Evolutionary conservation across 2,797 vertebrate species (phyloP).

Genomic region (Sardinella longiceps): DNA sequence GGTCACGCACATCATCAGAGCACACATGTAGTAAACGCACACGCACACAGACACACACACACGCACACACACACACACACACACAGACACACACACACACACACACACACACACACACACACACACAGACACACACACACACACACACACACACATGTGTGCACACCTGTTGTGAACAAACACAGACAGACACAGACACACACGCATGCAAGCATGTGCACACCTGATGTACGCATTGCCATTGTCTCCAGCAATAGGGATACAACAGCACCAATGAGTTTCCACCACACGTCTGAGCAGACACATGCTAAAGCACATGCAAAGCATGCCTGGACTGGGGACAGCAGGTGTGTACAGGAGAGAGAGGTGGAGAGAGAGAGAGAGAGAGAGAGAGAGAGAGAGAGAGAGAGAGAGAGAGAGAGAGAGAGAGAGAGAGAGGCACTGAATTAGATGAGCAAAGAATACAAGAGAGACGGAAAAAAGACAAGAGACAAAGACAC

Average conservation of each 20-base stretch:
- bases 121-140: too few relatives aligned
- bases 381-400: background rate
- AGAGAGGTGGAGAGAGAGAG: background rate
- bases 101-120: too few relatives aligned
- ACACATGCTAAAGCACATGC: background rate
- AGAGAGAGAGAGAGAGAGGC: background rate
- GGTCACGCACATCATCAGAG: background rate
- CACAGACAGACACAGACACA: constrained; percentile 31
- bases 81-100: constrained; percentile 29
- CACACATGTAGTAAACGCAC: constrained; percentile 8
- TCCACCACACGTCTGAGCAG: background rate
- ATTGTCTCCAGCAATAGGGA: too few relatives aligned
- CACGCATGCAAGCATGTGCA: background rate
- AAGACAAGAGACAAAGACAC: background rate
- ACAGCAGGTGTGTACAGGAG: background rate
- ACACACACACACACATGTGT: too few relatives aligned
- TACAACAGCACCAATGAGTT: background rate
- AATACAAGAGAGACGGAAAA: background rate
- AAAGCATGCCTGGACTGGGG: background rate
- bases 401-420: background rate
- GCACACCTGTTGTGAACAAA: too few relatives aligned
- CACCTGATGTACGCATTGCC: background rate
- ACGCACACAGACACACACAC: background rate
- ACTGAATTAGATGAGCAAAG: background rate
- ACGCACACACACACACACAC: too few relatives aligned